A percentile compares a stretch with the other conserved stretches of the same genome.
phyloP scores from a whole-genome alignment of 2,797 vertebrate species.

The Lutjanus campechanus region DNA sequence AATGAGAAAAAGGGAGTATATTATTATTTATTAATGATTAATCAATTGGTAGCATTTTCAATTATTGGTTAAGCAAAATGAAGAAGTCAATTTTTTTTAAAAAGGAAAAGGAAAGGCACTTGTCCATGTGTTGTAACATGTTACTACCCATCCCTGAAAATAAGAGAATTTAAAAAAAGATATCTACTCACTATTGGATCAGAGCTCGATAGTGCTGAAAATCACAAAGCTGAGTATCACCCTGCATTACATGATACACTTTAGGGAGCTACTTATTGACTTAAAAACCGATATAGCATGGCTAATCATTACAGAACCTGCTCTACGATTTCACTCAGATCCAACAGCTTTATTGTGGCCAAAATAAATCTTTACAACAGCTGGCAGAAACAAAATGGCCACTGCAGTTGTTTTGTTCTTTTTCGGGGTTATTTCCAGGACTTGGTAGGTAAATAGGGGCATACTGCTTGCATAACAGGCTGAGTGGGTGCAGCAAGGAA shows the following conservation, averaged over 20 bases:
- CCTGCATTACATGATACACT: conserved; percentile 50
- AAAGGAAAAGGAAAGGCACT: too few relatives aligned
- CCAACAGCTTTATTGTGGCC: conserved; percentile 44
- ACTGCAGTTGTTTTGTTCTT: conserved; percentile 31
- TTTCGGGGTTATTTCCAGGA: conserved; percentile 41
- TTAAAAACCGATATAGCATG: conserved; percentile 50
- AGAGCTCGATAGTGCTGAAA: neutral
- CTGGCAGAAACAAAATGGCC: conserved; percentile 46
- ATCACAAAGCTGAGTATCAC: conserved; percentile 36
- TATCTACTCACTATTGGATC: neutral
- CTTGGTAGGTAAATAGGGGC: conserved; percentile 56
- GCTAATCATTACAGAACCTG: conserved; percentile 65
- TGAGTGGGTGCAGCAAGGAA: conserved; percentile 69
- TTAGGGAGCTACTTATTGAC: conserved; percentile 67
- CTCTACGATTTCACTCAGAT: conserved; percentile 44
- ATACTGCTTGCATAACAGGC: conserved; percentile 65
- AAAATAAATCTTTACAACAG: conserved; percentile 44
- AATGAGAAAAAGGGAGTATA: too few relatives aligned
- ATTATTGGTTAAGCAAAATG: too few relatives aligned
- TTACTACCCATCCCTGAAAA: too few relatives aligned
- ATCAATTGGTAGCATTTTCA: too few relatives aligned
- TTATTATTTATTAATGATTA: too few relatives aligned
- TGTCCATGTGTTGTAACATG: too few relatives aligned
- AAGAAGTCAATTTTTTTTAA: too few relatives aligned
- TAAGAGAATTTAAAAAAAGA: neutral